Percentiles rank a stretch among this genome's conserved stretches.
These are phyloP conservation scores for Ptychochromis oligacanthus DNA, from an alignment of 2,113 vertebrate genomes.

Conservation along the genomic window DNA sequence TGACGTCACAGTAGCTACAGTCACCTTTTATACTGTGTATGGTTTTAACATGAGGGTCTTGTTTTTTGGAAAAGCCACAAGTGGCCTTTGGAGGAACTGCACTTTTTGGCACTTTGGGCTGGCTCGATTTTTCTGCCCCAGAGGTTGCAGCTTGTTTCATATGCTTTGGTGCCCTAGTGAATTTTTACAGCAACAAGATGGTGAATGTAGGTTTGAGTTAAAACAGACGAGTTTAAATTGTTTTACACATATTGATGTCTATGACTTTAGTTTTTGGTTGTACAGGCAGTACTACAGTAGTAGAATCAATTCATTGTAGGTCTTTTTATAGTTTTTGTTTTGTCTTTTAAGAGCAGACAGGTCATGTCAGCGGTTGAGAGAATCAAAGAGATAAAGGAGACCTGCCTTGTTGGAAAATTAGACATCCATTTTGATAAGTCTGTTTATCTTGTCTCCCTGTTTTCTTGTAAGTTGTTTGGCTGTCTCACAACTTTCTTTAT, in stretches of 20 bases:
- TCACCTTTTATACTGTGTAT: not conserved
- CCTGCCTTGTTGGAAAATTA: not conserved
- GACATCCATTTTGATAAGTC: not conserved
- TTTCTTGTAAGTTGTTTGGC: constrained; percentile 1
- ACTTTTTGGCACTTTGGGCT: not conserved
- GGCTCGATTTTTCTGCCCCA: not conserved
- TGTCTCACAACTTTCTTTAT: constrained; percentile 14
- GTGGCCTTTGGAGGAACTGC: not conserved
- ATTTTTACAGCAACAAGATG: not conserved
- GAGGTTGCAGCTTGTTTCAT: not conserved
- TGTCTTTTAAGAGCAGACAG: not conserved
- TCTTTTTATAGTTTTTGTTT: not conserved
- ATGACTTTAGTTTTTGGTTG: not conserved
- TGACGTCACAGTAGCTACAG: not conserved
- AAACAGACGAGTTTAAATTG: not conserved
- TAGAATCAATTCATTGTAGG: not conserved
- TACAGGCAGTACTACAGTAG: not conserved
- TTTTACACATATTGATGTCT: not conserved
- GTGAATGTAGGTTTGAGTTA: not conserved
- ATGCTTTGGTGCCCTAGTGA: not conserved
- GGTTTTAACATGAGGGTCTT: not conserved
- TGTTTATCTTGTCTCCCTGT: not conserved
- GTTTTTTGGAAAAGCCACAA: not conserved
- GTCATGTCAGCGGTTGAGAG: not conserved
- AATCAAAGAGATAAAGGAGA: constrained; percentile 4